phyloP scores from a whole-genome alignment of 2,113 vertebrate species.

The Astatotilapia flaviijosephi region DNA sequence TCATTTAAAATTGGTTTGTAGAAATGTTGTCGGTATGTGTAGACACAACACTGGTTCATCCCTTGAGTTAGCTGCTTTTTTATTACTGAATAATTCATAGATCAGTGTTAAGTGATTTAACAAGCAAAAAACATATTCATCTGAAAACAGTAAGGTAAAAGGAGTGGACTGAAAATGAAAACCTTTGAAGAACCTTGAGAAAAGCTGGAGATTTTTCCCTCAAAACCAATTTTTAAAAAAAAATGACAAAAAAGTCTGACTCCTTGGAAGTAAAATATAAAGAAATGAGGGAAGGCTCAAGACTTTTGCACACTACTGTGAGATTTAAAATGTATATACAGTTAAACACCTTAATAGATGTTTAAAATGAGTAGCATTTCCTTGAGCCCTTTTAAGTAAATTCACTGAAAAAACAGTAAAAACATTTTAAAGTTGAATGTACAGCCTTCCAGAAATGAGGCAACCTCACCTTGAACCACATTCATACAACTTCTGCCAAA shows the following conservation, averaged over 20 bases:
- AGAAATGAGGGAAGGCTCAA: not conserved
- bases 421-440: not conserved
- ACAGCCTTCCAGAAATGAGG: not conserved
- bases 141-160: not conserved
- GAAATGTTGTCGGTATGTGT: not conserved
- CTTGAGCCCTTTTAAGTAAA: not conserved
- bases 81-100: not conserved
- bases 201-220: not conserved
- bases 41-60: not conserved
- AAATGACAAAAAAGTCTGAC: not conserved
- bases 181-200: not conserved
- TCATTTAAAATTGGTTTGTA: not conserved
- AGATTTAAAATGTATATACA: not conserved
- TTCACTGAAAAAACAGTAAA: not conserved
- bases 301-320: not conserved
- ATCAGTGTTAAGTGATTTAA: not conserved
- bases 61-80: not conserved
- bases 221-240: rapidly evolving
- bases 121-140: not conserved
- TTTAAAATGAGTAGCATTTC: not conserved
- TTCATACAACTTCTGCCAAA: not conserved
- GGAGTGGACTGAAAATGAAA: not conserved
- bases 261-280: not conserved
- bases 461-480: not conserved
- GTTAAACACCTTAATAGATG: not conserved